Percentiles rank a stretch among this genome's conserved stretches.
Conservation (phyloP, 2,888 invertebrate genomes). For the Labia minor region DNA sequence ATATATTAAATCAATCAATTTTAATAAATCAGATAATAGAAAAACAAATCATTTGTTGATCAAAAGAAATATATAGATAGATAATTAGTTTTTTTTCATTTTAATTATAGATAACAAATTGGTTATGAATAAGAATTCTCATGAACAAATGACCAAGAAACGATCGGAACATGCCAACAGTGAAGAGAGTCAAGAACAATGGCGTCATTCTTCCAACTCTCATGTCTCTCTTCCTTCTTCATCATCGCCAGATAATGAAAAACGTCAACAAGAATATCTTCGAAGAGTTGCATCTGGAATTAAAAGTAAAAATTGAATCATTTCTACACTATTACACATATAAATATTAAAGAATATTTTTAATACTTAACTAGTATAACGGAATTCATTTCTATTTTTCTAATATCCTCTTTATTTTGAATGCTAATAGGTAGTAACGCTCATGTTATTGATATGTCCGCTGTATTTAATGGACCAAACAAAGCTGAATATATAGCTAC, state of each 20-base stretch:
- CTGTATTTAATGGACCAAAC: slow-evolving; percentile 44
- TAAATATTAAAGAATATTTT: too few relatives aligned
- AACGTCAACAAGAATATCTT: slow-evolving; percentile 43
- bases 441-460: slow-evolving; percentile 43
- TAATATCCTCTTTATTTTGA: too few relatives aligned
- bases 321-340: too few relatives aligned
- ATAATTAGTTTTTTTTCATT: neutral
- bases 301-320: slow-evolving; percentile 34
- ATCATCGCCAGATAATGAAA: slow-evolving; percentile 36
- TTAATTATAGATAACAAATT: neutral
- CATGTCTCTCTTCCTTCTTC: too few relatives aligned
- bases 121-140: neutral
- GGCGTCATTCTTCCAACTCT: neutral
- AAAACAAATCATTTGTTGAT: too few relatives aligned
- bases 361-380: too few relatives aligned
- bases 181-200: neutral
- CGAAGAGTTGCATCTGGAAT: slow-evolving; percentile 46
- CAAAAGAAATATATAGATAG: too few relatives aligned
- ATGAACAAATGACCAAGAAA: neutral
- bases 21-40: too few relatives aligned
- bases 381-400: too few relatives aligned
- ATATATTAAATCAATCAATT: too few relatives aligned
- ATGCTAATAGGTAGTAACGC: slow-evolving; percentile 37
- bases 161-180: neutral
- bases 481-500: slow-evolving; percentile 43